A percentile compares a stretch with the other conserved stretches of the same genome.
Evolutionary conservation across 2,113 vertebrate species (phyloP).

Genomic region (human (Homo sapiens)): GRCh38 chrX:134710001-134710500

Average conservation of each 20-base stretch:
- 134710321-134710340: neutral
- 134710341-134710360: neutral
- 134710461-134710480: neutral
- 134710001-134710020: conserved; percentile 38
- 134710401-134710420: neutral
- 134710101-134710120: neutral
- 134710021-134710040: conserved; percentile 7
- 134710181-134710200: neutral
- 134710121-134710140: neutral
- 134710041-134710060: neutral
- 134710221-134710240: neutral
- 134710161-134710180: conserved; percentile 25
- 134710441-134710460: neutral
- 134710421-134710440: neutral
- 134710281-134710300: neutral
- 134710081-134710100: conserved; percentile 20
- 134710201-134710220: neutral
- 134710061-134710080: neutral
- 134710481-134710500: neutral
- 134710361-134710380: neutral
- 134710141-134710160: conserved; percentile 28
- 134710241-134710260: neutral
- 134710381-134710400: neutral
- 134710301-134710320: neutral
- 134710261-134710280: neutral